phyloP scores from a whole-genome alignment of 64 coral and sea anemone genomes.

The Stylophora pistillata region DNA sequence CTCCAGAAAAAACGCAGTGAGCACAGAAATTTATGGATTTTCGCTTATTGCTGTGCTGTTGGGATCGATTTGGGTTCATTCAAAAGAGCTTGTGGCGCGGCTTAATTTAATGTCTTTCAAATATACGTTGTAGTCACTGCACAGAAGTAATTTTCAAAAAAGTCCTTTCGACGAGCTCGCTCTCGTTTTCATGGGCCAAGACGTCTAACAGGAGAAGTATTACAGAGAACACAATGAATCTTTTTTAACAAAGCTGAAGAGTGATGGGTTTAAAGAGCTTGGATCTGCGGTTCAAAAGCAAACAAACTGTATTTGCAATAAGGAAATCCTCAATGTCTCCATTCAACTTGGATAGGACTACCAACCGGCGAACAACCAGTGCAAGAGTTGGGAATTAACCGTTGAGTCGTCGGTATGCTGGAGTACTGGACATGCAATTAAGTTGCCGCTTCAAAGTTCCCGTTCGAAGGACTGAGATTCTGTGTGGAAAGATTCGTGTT shows the following conservation, averaged over 20 bases:
- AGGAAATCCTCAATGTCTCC: slow-evolving; percentile 10
- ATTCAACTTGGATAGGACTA: slow-evolving; percentile 40
- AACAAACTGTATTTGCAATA: slow-evolving; percentile 18
- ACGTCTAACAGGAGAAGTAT: too few species aligned
- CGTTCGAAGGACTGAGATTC: background rate
- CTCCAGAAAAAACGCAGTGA: background rate
- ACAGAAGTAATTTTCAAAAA: background rate
- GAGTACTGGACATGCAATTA: slow-evolving; percentile 14
- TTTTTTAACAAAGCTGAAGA: slow-evolving; percentile 3
- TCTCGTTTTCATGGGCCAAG: too few species aligned
- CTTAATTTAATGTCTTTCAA: slow-evolving; percentile 14
- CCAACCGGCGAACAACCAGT: slow-evolving; percentile 1
- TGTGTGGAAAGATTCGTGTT: slow-evolving; percentile 7
- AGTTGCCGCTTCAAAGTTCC: slow-evolving; percentile 2
- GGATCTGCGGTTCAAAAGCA: background rate
- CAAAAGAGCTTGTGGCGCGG: slow-evolving; percentile 27
- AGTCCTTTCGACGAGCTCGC: too few species aligned
- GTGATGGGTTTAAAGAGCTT: slow-evolving; percentile 39
- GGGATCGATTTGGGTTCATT: background rate
- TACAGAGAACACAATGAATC: too few species aligned
- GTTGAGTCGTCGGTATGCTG: slow-evolving; percentile 44
- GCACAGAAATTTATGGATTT: background rate
- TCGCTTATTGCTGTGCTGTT: slow-evolving; percentile 22
- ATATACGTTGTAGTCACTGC: slow-evolving; percentile 19
- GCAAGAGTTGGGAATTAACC: background rate